A percentile compares a stretch with the other conserved stretches of the same genome.
phyloP scores from a whole-genome alignment of 2,797 vertebrate genomes.

The Ctenopoma multispine region DNA sequence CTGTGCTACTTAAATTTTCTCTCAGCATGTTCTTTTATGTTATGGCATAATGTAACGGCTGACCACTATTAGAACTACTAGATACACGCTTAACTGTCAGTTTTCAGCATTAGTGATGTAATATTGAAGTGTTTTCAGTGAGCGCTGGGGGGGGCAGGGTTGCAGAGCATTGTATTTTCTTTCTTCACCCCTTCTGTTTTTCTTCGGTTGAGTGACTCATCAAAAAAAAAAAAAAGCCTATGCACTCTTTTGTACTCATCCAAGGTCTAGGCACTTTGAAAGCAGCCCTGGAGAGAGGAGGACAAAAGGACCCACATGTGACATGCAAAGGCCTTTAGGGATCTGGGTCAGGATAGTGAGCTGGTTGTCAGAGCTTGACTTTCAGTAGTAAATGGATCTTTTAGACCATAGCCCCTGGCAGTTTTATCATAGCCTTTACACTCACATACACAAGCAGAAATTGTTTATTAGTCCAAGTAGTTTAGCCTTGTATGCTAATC shows the following conservation, averaged over 20 bases:
- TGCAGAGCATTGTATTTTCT: constrained; percentile 61
- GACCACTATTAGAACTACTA: constrained; percentile 32
- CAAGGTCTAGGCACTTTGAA: constrained; percentile 66
- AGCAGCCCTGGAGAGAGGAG: constrained; percentile 64
- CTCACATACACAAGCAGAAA: constrained; percentile 2
- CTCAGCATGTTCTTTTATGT: constrained; percentile 54
- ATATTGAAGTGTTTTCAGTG: constrained; percentile 59
- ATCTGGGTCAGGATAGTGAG: constrained; percentile 82
- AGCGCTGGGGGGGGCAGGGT: constrained; percentile 24
- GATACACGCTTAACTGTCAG: constrained; percentile 31
- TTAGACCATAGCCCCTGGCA: constrained; percentile 53
- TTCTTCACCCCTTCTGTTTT: constrained; percentile 60
- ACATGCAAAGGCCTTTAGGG: constrained; percentile 70
- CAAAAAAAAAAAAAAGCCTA: constrained; percentile 72
- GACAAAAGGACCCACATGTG: constrained; percentile 78
- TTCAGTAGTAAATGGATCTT: constrained; percentile 57
- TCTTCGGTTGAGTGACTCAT: constrained; percentile 81
- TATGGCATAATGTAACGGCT: constrained; percentile 44
- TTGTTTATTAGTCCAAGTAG: constrained; percentile 11
- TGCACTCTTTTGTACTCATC: constrained; percentile 53
- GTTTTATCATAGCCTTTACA: constrained; percentile 32
- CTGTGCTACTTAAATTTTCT: constrained; percentile 41
- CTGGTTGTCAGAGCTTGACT: constrained; percentile 59
- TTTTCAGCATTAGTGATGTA: constrained; percentile 59
- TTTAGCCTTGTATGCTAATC: constrained; percentile 1